Percentiles rank a stretch among this genome's conserved stretches.
Evolutionary conservation across 2,888 invertebrate species (phyloP).

Genomic region (Linyphia triangularis): DNA sequence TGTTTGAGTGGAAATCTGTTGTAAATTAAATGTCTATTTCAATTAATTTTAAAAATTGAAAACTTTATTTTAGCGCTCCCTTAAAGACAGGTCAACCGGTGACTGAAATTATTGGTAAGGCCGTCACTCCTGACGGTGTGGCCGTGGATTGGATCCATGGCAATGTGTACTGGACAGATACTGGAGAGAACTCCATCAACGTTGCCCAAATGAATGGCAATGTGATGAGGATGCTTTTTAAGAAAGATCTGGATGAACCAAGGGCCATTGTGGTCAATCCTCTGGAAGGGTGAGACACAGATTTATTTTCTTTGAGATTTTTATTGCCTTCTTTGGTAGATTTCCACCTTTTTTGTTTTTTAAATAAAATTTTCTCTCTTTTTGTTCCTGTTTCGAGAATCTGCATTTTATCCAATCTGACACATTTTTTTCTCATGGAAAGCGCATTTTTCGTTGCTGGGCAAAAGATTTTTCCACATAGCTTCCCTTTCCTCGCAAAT

Average conservation of each 20-base stretch:
- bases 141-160: conserved; percentile 99
- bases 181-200: conserved; percentile 94
- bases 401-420: no score
- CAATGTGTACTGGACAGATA: conserved; percentile 96
- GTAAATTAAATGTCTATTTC: background rate
- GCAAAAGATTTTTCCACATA: no score
- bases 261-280: conserved; percentile 96
- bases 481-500: no score
- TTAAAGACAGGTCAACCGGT: conserved; percentile 94
- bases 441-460: no score
- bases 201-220: conserved; percentile 92
- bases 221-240: conserved; percentile 92
- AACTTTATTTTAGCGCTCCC: conserved; percentile 85
- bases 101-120: conserved; percentile 82
- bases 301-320: background rate
- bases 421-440: no score
- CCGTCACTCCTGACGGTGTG: conserved; percentile 94
- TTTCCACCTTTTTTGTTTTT: no score
- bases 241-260: conserved; percentile 93
- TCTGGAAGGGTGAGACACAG: conserved; percentile 85
- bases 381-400: no score
- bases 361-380: no score
- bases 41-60: background rate
- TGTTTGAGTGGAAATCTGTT: no score
- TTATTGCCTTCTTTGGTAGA: no score